Conservation (phyloP, 2,797 vertebrate genomes). For the Karalla daura region DNA sequence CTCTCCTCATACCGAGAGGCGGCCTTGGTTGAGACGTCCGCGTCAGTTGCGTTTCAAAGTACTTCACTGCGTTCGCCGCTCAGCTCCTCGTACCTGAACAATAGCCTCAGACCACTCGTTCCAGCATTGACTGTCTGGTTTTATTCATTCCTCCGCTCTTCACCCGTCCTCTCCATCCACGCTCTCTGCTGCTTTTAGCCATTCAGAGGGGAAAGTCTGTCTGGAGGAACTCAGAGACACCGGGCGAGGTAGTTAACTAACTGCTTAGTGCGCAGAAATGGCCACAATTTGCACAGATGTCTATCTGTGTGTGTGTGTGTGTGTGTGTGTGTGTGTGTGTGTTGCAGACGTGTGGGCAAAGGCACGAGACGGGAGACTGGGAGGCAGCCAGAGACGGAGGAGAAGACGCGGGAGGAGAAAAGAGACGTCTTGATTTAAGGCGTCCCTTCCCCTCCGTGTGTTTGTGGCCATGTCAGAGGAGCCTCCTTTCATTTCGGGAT, state of each 20-base stretch:
- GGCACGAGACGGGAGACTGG: constrained; percentile 2
- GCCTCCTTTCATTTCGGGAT: constrained; percentile 2
- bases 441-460: background rate
- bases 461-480: constrained; percentile 13
- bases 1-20: background rate
- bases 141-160: constrained; percentile 25
- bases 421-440: constrained; percentile 7
- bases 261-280: constrained; percentile 46
- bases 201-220: constrained; percentile 38
- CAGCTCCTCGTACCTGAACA: background rate
- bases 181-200: constrained; percentile 1
- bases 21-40: constrained; percentile 1
- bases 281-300: background rate
- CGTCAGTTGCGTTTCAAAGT: background rate
- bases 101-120: background rate
- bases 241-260: constrained; percentile 54
- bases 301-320: background rate
- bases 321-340: constrained; percentile 21
- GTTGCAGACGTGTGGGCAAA: background rate
- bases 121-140: constrained; percentile 5
- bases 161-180: background rate
- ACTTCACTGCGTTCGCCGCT: background rate
- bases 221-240: constrained; percentile 50
- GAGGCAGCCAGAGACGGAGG: background rate
- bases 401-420: background rate